Base-by-base conservation (phyloP, 2,888 invertebrate genomes). In the Amiota minor region DNA sequence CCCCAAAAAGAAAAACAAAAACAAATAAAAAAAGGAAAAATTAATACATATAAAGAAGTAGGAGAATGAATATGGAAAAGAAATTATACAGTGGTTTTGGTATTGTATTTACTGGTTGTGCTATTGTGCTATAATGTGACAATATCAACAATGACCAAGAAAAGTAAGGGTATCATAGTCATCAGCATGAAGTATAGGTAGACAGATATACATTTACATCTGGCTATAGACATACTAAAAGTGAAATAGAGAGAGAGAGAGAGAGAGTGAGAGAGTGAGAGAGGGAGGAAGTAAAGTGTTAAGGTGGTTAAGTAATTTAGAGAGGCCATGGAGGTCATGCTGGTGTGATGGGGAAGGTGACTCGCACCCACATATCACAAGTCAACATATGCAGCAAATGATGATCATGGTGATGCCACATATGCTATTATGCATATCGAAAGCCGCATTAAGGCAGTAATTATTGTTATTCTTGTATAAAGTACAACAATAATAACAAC, bases 391-490 rank as follows among this genome's bases (percentile, higher is more conserved):
- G 65, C 65, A 65, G 49, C n/a, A 65, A 65, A 65, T 65, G 35
- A 35, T 35, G 35, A 35, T 6, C 2, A 35, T 35, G 35, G 35
- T 35, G 35, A 8, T 35, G 35, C 35, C 49, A 49, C 65, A 65
- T 65, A 20, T 65, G 65, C 65, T 49, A 49, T 65, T 16, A 65
- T 65, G 65, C 65, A 65, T 65, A 65, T 65, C 65, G 65, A 65
- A 65, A 65, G 47, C 65, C 65, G 65, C 65, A 65, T 65, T 65
- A 65, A 65, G 9, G 49, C 65, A 65, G 65, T 65, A 65, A 65
- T 65, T 65, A 65, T 65, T 65, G 65, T 65, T 65, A 65, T 65
- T 49, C 65, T 65, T 65, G 65, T 65, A n/a, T 65, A 65, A 65
- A 65, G 47, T 65, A 47, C 65, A 47, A 65, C 14, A 65, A 62